These are phyloP conservation scores for Oreonectes daqikongensis DNA, from an alignment of 2,797 vertebrate species.

Conservation along the genomic window DNA sequence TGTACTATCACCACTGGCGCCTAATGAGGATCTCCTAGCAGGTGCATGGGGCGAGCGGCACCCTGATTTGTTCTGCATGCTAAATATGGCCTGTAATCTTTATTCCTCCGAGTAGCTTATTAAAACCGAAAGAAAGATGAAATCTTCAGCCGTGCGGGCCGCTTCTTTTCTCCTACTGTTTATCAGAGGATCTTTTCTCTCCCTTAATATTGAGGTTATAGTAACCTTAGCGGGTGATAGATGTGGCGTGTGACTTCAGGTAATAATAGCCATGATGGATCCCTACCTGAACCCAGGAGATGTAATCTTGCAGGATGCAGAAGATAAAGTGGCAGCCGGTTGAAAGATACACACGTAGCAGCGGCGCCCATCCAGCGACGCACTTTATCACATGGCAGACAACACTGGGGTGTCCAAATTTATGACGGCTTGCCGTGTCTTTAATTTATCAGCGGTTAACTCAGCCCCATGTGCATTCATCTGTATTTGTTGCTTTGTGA, in stretches of 20 bases:
- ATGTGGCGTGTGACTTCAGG: conserved; percentile 77
- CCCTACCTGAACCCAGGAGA: conserved; percentile 77
- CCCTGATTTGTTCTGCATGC: conserved; percentile 85
- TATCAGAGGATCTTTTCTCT: conserved; percentile 75
- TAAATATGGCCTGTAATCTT: conserved; percentile 84
- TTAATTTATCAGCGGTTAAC: conserved; percentile 84
- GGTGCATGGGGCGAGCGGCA: conserved; percentile 73
- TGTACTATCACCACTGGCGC: conserved; percentile 60
- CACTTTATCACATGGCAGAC: conserved; percentile 79
- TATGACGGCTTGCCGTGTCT: conserved; percentile 75
- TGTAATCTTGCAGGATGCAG: conserved; percentile 81
- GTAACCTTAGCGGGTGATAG: conserved; percentile 79
- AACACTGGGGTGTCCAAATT: conserved; percentile 76
- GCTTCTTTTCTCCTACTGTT: conserved; percentile 77
- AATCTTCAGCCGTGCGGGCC: conserved; percentile 70
- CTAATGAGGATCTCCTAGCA: conserved; percentile 82
- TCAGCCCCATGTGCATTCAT: conserved; percentile 67
- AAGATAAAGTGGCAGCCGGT: conserved; percentile 81
- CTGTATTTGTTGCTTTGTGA: conserved; percentile 72
- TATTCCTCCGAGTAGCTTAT: conserved; percentile 77
- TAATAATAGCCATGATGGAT: conserved; percentile 77
- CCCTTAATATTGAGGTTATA: conserved; percentile 85
- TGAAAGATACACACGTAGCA: conserved; percentile 78
- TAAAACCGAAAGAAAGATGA: conserved; percentile 80
- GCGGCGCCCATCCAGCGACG: conserved; percentile 72